Evolutionary conservation across 2,113 vertebrate genomes (phyloP), one percentile per base, ranked within the genome.

Genomic region (Carettochelys insculpta): DNA sequence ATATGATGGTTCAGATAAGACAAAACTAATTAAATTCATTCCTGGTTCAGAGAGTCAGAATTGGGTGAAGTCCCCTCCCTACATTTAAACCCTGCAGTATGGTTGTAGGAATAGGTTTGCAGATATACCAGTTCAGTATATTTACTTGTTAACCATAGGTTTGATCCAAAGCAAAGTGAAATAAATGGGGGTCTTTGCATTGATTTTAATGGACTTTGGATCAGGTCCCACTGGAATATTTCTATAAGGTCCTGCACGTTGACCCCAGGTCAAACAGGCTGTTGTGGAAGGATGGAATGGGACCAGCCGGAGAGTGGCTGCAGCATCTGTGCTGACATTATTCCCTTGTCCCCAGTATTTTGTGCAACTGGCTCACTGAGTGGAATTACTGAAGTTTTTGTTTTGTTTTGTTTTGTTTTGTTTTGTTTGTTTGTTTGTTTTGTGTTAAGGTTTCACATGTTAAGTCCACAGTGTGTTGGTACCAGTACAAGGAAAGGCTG

Each of bases 391-490:
- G 53, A 19, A 6, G 51, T n/a, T 84, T 56, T 82, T 82, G 79
- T 82, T 95, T 85, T 31, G 45, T 87, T 41, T n/a, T n/a, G n/a
- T n/a, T n/a, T n/a, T n/a, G n/a, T n/a, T n/a, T n/a, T n/a, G n/a
- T n/a, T n/a, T n/a, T n/a, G n/a, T n/a, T n/a, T n/a, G n/a, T n/a
- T n/a, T n/a, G n/a, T n/a, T n/a, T n/a, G n/a, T n/a, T n/a, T n/a
- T n/a, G n/a, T n/a, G n/a, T n/a, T n/a, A n/a, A 71, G 91, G 88
- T 71, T 80, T 78, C 79, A 24, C 75, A 4, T 19, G 25, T 71
- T 80, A 65, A 68, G 83, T 71, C 90, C 1, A 0, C 77, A 41
- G 86, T 3, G 54, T 51, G 84, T 11, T 95, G 93, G 92, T 92
- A 87, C 80, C 38, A 10, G 27, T 29, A 25, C 52, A 41, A 82